Evolutionary conservation across 2,797 vertebrate genomes (phyloP).

Genomic region (Phataginus tricuspis): DNA sequence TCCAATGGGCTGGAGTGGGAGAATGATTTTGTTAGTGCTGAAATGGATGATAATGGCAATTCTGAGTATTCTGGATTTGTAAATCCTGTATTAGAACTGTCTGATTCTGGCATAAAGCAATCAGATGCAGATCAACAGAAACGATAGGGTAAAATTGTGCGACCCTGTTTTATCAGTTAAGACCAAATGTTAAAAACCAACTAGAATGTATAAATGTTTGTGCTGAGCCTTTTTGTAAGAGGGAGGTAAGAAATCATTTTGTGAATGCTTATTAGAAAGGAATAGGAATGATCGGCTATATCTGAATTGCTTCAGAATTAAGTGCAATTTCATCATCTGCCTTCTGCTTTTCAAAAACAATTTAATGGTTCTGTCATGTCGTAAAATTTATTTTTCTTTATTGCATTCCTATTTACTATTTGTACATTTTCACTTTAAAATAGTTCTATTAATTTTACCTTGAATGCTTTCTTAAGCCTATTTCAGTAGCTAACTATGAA

Average conservation of each 20-base stretch:
- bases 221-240: conserved; percentile 42
- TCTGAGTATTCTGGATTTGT: conserved; percentile 94
- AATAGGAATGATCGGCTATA: conserved; percentile 27
- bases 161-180: neutral
- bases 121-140: conserved; percentile 82
- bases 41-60: conserved; percentile 91
- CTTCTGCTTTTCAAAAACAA: conserved; percentile 81
- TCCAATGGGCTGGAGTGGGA: conserved; percentile 98
- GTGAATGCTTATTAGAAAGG: conserved; percentile 11
- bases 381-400: conserved; percentile 80
- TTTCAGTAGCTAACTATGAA: conserved; percentile 78
- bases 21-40: conserved; percentile 95
- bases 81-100: conserved; percentile 92
- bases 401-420: conserved; percentile 72
- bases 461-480: conserved; percentile 60
- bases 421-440: conserved; percentile 70
- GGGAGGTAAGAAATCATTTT: neutral
- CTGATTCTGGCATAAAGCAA: conserved; percentile 82
- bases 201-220: conserved; percentile 53
- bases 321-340: conserved; percentile 88
- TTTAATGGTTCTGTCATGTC: conserved; percentile 73
- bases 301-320: conserved; percentile 81
- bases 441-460: conserved; percentile 65
- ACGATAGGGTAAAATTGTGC: conserved; percentile 82
- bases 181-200: conserved; percentile 66